Percentiles rank a stretch among this genome's conserved stretches.
phyloP scores from a whole-genome alignment of 2,797 vertebrate species.

The Syngnathus rostellatus region DNA sequence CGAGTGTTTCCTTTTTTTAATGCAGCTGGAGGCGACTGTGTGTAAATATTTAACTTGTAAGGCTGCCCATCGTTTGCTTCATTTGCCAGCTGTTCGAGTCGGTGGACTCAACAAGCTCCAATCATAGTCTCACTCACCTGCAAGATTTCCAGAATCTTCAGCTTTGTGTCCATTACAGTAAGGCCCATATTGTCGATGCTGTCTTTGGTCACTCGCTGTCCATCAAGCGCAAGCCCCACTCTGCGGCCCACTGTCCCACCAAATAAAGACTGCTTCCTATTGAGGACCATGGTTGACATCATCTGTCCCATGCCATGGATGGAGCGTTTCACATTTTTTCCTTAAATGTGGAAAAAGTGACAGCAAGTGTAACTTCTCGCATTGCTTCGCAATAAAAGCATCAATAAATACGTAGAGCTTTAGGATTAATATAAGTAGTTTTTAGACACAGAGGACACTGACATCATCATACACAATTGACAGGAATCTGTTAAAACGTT shows the following conservation, averaged over 20 bases:
- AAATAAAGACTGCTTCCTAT: constrained; percentile 86
- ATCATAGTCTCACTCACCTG: constrained; percentile 68
- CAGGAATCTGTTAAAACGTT: no score
- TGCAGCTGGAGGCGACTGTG: neutral
- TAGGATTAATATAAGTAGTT: no score
- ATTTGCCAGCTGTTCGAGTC: neutral
- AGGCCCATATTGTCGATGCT: constrained; percentile 84
- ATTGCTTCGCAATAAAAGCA: neutral
- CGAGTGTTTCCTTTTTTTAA: no score
- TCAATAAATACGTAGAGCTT: neutral
- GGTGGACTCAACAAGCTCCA: neutral
- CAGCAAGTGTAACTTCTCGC: neutral
- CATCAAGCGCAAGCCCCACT: constrained; percentile 60
- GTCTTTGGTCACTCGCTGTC: constrained; percentile 73
- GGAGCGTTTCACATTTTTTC: constrained; percentile 86
- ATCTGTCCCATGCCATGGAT: constrained; percentile 97
- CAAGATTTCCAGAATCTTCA: constrained; percentile 95
- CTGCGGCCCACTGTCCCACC: constrained; percentile 59
- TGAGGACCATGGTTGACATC: constrained; percentile 98
- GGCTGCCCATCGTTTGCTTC: neutral
- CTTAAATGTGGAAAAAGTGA: constrained; percentile 49
- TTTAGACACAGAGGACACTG: no score
- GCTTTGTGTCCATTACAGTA: constrained; percentile 97
- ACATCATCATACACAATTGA: neutral
- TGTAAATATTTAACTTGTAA: neutral